These are phyloP conservation scores for Chaenogobius annularis DNA, from an alignment of 2,113 vertebrate species.

Conservation along the genomic window DNA sequence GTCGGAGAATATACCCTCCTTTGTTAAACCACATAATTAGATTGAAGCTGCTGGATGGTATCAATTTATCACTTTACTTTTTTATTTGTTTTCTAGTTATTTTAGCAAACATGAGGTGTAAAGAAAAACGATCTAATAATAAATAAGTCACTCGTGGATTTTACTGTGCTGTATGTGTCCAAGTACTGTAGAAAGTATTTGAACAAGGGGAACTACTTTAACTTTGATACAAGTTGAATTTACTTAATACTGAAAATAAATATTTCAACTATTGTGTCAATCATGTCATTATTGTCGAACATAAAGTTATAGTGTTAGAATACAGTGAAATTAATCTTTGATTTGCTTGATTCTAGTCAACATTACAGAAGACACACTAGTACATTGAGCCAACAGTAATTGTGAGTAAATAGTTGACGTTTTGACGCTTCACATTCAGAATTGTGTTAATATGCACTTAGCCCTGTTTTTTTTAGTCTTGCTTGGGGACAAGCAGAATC, in stretches of 20 bases:
- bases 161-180: too few species aligned
- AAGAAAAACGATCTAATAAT: too few species aligned
- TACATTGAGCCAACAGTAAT: neutral
- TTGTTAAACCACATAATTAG: neutral
- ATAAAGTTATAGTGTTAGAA: neutral
- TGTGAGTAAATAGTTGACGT: slow-evolving; percentile 2
- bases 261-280: too few species aligned
- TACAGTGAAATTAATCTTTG: neutral
- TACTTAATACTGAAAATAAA: too few species aligned
- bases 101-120: too few species aligned
- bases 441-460: neutral
- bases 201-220: too few species aligned
- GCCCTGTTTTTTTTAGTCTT: slow-evolving; percentile 39
- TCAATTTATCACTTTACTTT: neutral
- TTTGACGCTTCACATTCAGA: slow-evolving; percentile 15
- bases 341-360: neutral
- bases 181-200: too few species aligned
- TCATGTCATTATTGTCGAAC: too few species aligned
- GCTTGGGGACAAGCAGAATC: slow-evolving; percentile 51
- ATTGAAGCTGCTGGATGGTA: neutral
- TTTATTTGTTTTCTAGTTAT: too few species aligned
- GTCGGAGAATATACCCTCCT: too few species aligned
- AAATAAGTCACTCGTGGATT: neutral
- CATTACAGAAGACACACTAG: neutral
- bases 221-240: too few species aligned